phyloP scores from a whole-genome alignment of 2,797 vertebrate genomes.

The Spondyliosoma cantharus region DNA sequence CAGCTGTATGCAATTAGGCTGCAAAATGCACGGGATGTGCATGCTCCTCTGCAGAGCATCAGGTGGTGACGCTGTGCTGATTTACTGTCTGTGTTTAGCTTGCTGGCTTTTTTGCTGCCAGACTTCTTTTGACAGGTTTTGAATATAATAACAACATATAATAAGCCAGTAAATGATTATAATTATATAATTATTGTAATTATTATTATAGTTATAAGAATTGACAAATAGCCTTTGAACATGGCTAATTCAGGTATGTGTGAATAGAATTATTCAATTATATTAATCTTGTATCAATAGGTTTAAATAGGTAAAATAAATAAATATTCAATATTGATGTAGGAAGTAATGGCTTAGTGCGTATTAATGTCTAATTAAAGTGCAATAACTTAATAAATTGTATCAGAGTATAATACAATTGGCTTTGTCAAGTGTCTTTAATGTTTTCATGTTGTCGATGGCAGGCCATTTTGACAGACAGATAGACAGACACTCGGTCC shows the following conservation, averaged over 20 bases:
- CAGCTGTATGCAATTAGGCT: conserved; percentile 73
- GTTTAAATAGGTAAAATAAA: not conserved
- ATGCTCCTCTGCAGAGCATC: conserved; percentile 41
- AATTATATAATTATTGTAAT: too few species aligned
- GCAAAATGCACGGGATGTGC: conserved; percentile 54
- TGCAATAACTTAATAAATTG: not conserved
- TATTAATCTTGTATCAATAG: not conserved
- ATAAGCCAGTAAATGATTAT: too few species aligned
- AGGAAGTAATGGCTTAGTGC: not conserved
- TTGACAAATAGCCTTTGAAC: not conserved
- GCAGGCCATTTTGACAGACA: conserved; percentile 63
- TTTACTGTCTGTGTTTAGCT: not conserved
- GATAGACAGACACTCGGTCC: conserved; percentile 45
- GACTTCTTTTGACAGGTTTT: not conserved
- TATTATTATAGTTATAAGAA: too few species aligned
- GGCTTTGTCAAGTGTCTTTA: conserved; percentile 19
- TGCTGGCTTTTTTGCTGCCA: not conserved
- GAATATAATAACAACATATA: not conserved
- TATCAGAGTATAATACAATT: not conserved
- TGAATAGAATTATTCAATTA: not conserved
- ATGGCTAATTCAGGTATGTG: not conserved
- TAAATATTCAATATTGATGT: not conserved
- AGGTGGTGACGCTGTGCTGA: conserved; percentile 29
- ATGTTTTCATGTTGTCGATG: conserved; percentile 39
- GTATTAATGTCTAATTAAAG: not conserved